Evolutionary conservation across 2,888 invertebrate genomes (phyloP), one percentile per base, ranked within the genome.

Genomic region (Cheilosia variabilis): DNA sequence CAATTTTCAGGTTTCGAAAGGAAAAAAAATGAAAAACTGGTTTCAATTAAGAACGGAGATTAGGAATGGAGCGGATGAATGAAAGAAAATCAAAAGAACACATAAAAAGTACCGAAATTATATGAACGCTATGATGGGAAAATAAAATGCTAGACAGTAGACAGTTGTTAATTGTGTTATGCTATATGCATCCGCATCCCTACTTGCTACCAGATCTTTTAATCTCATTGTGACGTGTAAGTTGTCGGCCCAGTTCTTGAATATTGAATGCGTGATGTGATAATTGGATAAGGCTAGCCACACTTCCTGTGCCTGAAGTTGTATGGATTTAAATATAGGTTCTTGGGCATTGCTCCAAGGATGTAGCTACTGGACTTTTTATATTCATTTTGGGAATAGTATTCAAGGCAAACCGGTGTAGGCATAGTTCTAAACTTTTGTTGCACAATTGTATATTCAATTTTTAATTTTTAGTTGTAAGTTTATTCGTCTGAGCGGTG

Each of bases 101-200:
- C 65, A 52, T 65, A n/a, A 52, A 65, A 65, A 22, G 10, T 52
- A 52, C 65, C 65, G 52, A 65, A 65, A 65, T 47, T 17, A 65
- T 37, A n/a, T 50, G 34, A 52, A 34, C 13, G 22, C 34, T 47
- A 62, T 45, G 27, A 47, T 47, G 22, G 27, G 63, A 63, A 45
- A 65, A 52, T 63, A 52, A 37, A 65, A 65, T 50, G 34, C n/a
- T 52, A 37, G 52, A 19, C 9, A 43, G n/a, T 19, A 27, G 27
- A 9, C 31, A 31, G 47, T 65, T 37, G 65, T 37, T 65, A 24
- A 65, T 50, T 34, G 37, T 52, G 37, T 52, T 50, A 65, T 37
- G 65, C 34, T 52, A 13, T 52, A 37, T 22, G 24, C 37, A 13
- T 45, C 15, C 45, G n/a, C 43, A 17, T 31, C 27, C 24, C 43